Evolutionary conservation across 2,888 invertebrate species (phyloP).

Genomic region (Glyphotaelius pellucidus): DNA sequence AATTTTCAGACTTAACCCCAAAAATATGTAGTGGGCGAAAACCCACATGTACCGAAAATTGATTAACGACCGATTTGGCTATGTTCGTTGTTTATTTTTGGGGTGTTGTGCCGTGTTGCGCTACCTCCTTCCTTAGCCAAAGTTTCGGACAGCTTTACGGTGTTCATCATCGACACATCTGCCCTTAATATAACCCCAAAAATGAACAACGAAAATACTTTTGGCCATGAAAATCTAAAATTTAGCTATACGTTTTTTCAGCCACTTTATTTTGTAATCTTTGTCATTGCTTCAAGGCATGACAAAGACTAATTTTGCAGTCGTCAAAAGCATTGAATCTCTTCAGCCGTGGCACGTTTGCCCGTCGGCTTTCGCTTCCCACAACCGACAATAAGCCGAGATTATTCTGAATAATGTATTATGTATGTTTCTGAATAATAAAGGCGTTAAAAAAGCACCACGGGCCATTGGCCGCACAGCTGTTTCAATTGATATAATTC

Average conservation of each 20-base stretch:
- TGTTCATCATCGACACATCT: too few relatives aligned
- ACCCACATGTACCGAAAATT: too few relatives aligned
- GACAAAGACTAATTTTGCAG: not conserved
- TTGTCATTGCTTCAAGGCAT: not conserved
- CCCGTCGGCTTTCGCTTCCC: constrained; percentile 49
- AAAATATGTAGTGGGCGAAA: too few relatives aligned
- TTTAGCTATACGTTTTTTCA: not conserved
- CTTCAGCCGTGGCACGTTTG: constrained; percentile 23
- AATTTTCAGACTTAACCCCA: too few relatives aligned
- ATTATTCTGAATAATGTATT: constrained; percentile 42
- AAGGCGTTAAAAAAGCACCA: constrained; percentile 44
- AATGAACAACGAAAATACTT: too few relatives aligned
- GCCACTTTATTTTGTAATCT: not conserved
- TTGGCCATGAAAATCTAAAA: too few relatives aligned
- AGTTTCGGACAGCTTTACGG: too few relatives aligned
- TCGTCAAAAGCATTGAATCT: not conserved
- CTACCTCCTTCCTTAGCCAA: too few relatives aligned
- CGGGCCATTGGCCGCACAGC: constrained; percentile 43
- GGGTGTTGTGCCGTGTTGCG: too few relatives aligned
- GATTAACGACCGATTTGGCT: not conserved
- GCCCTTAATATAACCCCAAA: too few relatives aligned
- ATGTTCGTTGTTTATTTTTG: too few relatives aligned
- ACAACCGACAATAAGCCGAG: constrained; percentile 39
- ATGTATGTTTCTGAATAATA: constrained; percentile 28
- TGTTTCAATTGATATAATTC: constrained; percentile 36